Evolutionary conservation across 2,797 vertebrate genomes (phyloP), one percentile per base, ranked within the genome.

Genomic region (Lophotriccus pileatus): DNA sequence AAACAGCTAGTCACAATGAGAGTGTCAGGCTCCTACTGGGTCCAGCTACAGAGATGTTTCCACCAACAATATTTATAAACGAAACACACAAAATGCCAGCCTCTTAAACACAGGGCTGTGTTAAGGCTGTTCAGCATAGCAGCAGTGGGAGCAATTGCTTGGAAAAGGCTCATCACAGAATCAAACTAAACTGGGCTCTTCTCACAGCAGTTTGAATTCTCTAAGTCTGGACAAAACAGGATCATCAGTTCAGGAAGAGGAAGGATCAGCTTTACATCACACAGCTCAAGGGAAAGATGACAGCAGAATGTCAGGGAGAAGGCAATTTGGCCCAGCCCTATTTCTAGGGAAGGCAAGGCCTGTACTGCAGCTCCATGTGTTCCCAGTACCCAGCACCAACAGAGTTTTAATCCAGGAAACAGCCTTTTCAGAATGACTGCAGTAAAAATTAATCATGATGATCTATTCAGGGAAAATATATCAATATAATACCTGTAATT

Each of bases 1-100:
- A 97, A 84, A 81, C 63, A 94, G 89, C 83, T 74, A 86, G 90
- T 80, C 77, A 91, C 95, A 87, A 80, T 78, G 94, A 95, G 83
- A 95, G 81, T 92, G 92, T 94, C 91, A 93, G 89, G 93, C 84
- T 96, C 94, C 90, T 81, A 91, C 94, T 95, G 94, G 84, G 96
- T 96, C 96, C 96, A 94, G 94, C 93, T 85, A 96, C 81, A 84
- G 85, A 92, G 95, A 96, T 78, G 64, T 93, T 94, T 97, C 79
- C 84, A 90, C 53, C 85, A 95, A 69, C 81, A 78, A 93, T 70
- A 85, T 94, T 96, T 93, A 96, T 78, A 95, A 95, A 93, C 9
- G 85, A 86, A 89, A 36, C 18, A 67, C 60, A 91, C 53, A 92
- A 56, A 90, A 94, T 89, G 24, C 25, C 84, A 96, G 52, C 25